Conservation (phyloP, 2,888 invertebrate genomes). For the Hetaerina titia region DNA sequence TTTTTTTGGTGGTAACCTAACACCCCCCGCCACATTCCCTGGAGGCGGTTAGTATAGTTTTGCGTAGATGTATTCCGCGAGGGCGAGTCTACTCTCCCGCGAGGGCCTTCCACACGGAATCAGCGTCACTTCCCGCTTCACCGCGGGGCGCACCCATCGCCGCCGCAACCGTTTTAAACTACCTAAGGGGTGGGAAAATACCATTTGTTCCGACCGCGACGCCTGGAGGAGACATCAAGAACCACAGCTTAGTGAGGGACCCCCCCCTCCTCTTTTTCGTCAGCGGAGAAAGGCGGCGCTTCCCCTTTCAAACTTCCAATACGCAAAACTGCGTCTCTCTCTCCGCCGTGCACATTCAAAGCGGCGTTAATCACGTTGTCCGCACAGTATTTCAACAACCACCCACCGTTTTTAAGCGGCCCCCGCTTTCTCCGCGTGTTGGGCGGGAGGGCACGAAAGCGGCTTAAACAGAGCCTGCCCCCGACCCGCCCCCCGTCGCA, state of each 20-base stretch:
- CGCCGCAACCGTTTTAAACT: not conserved
- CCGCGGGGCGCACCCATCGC: not conserved
- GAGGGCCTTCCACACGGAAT: not conserved
- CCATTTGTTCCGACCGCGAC: not conserved
- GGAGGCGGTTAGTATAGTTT: no score
- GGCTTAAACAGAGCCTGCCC: not conserved
- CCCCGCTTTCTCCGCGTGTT: not conserved
- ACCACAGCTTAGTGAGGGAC: not conserved
- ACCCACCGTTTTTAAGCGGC: not conserved
- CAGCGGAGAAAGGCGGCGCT: no score
- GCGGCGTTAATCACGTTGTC: conserved; percentile 26
- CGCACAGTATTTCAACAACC: not conserved
- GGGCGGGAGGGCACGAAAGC: not conserved
- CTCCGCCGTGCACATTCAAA: not conserved
- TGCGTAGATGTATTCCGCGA: no score
- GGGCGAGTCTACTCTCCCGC: no score
- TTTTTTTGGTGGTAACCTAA: no score
- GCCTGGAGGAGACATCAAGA: not conserved
- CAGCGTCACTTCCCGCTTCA: not conserved
- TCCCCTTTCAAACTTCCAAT: not conserved
- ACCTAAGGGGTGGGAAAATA: not conserved
- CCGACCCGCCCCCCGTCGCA: not conserved
- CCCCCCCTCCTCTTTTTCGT: not conserved
- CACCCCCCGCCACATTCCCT: no score
- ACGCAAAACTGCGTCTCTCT: not conserved